Evolutionary conservation across 2,113 vertebrate genomes (phyloP), one percentile per base, ranked within the genome.

Genomic region (Albula goreensis): DNA sequence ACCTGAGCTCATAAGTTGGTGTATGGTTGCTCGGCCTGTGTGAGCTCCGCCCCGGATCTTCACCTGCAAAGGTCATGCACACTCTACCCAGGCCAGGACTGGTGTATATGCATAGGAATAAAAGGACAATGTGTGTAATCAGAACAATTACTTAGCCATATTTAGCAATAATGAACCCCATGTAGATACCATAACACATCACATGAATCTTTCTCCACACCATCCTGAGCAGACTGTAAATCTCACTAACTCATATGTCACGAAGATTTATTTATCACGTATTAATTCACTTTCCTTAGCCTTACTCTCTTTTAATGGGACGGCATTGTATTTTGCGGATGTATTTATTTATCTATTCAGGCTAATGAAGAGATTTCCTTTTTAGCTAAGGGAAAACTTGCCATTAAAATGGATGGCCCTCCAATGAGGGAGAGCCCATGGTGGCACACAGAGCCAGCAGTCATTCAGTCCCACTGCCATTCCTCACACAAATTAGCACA

Each of bases 361-460:
- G 83, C 82, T 88, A 85, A 87, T 86, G 91, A 84, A 86, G 85
- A 81, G 81, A 88, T 85, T 91, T 89, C 89, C 86, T 89, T 70
- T 90, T 94, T 93, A 94, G 93, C 91, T 92, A 82, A 90, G 90
- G n/a, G 82, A 86, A 91, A 92, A 89, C 90, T 92, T 91, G 87
- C 86, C 90, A 89, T 93, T 93, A 91, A 92, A 94, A 90, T 83
- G 74, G 89, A 93, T 91, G 85, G 70, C 79, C 91, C 92, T 91
- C 90, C 92, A 94, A 93, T 94, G 90, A 91, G 85, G 87, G 89
- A 77, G 50, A 92, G 89, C 87, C 88, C 90, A 89, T 85, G 50
- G 85, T 88, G 63, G 84, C 88, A 85, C 81, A 70, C 51, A 86
- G n/a, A 90, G 88, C 84, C 83, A 87, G 83, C 78, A 88, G 88